phyloP scores from a whole-genome alignment of 2,113 vertebrate genomes.

The Gobius niger region DNA sequence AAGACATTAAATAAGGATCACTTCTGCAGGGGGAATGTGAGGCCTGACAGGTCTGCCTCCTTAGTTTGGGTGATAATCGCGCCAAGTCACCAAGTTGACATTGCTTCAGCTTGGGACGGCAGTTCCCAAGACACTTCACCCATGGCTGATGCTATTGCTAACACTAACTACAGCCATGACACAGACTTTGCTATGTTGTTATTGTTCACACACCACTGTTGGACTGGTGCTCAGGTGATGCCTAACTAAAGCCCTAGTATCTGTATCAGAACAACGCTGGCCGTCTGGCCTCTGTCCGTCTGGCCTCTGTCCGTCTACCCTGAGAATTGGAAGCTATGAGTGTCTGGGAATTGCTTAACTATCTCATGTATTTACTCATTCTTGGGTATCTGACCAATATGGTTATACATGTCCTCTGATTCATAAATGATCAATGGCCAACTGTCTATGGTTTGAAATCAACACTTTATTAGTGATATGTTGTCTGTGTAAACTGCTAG shows the following conservation, averaged over 20 bases:
- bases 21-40: not conserved
- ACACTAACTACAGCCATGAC: no score
- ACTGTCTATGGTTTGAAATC: not conserved
- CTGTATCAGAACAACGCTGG: no score
- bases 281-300: no score
- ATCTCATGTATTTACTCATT: not conserved
- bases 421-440: not conserved
- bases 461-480: not conserved
- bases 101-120: not conserved
- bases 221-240: no score
- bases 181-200: no score
- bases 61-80: not conserved
- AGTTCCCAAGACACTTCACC: no score
- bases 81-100: not conserved
- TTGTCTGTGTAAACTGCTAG: not conserved
- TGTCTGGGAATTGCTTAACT: no score
- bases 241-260: no score
- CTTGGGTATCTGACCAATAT: conserved; percentile 20
- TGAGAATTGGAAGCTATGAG: no score
- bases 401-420: not conserved
- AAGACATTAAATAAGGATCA: not conserved
- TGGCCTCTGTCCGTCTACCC: no score
- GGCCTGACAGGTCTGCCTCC: conserved; percentile 5
- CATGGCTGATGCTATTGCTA: no score
- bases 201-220: no score